Conservation (phyloP, 2,797 vertebrate species). For the Zalophus californianus region DNA sequence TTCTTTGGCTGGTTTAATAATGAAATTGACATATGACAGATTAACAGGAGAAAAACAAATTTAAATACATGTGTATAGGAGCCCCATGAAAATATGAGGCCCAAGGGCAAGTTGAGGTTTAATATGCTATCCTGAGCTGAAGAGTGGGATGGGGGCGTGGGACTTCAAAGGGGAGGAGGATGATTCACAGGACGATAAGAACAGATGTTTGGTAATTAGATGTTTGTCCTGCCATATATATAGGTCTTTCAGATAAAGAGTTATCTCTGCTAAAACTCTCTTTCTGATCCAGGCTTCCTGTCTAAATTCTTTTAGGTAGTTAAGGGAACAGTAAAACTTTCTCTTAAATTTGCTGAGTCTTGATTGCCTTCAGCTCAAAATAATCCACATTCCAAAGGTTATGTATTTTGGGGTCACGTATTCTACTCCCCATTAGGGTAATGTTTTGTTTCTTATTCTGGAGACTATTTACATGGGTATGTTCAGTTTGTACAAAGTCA, state of each 20-base stretch:
- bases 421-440: not conserved
- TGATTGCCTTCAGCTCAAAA: not conserved
- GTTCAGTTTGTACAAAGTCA: not conserved
- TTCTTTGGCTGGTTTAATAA: not conserved
- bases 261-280: not conserved
- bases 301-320: not conserved
- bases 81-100: not conserved
- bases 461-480: not conserved
- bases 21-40: not conserved
- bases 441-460: not conserved
- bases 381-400: not conserved
- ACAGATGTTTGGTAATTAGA: not conserved
- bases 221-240: not conserved
- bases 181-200: not conserved
- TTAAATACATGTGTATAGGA: not conserved
- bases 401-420: not conserved
- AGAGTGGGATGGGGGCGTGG: not conserved
- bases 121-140: not conserved
- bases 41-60: not conserved
- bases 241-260: not conserved
- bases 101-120: not conserved
- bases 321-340: not conserved
- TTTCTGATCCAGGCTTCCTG: not conserved
- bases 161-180: not conserved
- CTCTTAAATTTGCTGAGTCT: not conserved